phyloP scores from a whole-genome alignment of 37 sponge, comb jelly and placozoan species.

The Lycopodina hypogea region DNA sequence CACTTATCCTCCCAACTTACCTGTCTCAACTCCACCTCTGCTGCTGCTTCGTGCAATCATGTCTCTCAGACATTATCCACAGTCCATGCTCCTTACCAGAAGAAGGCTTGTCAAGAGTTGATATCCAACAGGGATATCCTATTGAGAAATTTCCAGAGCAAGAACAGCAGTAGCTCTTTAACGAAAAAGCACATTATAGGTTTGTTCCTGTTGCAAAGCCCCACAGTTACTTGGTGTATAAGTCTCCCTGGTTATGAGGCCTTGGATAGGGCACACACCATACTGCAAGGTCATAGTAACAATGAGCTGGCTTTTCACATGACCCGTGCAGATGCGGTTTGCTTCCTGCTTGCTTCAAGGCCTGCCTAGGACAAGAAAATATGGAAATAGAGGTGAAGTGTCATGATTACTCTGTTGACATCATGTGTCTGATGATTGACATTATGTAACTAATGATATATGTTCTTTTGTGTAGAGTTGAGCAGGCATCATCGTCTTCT shows the following conservation, averaged over 20 bases:
- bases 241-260: slow-evolving; percentile 41
- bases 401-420: too few relatives aligned
- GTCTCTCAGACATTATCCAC: not conserved
- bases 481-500: slow-evolving; percentile 33
- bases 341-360: slow-evolving; percentile 50
- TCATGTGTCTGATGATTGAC: slow-evolving; percentile 1
- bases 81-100: slow-evolving; percentile 12
- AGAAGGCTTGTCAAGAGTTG: not conserved
- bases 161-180: not conserved
- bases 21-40: too few relatives aligned
- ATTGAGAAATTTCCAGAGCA: not conserved
- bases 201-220: not conserved
- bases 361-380: slow-evolving; percentile 54
- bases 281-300: slow-evolving; percentile 24
- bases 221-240: slow-evolving; percentile 17
- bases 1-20: slow-evolving; percentile 18
- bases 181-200: not conserved
- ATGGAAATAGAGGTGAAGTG: slow-evolving; percentile 65
- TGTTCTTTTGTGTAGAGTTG: slow-evolving; percentile 10
- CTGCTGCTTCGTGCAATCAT: too few relatives aligned
- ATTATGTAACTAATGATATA: not conserved
- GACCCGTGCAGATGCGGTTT: slow-evolving; percentile 64
- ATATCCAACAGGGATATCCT: slow-evolving; percentile 13
- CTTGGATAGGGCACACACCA: slow-evolving; percentile 28
- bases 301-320: slow-evolving; percentile 66